Conservation (phyloP, 2,797 vertebrate species). For the Poeciliopsis gracilis region DNA sequence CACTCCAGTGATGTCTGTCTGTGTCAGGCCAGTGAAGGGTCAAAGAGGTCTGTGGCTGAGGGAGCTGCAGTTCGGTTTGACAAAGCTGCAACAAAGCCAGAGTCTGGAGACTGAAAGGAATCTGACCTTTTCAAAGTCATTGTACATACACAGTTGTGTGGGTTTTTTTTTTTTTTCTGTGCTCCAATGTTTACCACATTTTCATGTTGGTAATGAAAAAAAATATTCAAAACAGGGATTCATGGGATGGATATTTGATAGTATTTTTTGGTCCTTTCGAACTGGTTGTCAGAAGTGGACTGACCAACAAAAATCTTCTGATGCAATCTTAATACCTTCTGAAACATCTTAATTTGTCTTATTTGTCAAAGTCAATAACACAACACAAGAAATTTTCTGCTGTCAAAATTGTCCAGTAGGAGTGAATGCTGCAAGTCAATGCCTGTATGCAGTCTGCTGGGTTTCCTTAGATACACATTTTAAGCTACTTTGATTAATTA, state of each 20-base stretch:
- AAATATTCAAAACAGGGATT: not conserved
- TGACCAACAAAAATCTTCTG: not conserved
- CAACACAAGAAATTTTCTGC: too few relatives aligned
- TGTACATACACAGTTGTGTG: constrained; percentile 1
- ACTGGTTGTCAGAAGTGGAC: not conserved
- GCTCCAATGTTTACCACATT: constrained; percentile 24
- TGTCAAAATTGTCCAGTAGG: too few relatives aligned
- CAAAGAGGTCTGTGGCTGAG: constrained; percentile 37
- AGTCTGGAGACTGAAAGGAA: constrained; percentile 9
- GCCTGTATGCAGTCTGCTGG: too few relatives aligned
- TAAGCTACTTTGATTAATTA: too few relatives aligned
- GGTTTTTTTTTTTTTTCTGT: not conserved
- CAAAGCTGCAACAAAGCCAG: constrained; percentile 24
- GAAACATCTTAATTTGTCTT: not conserved
- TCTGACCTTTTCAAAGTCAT: constrained; percentile 24
- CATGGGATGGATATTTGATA: not conserved
- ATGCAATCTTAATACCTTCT: too few relatives aligned
- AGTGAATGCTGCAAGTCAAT: too few relatives aligned
- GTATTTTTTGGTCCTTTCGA: not conserved
- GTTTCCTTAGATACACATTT: too few relatives aligned
- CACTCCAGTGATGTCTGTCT: constrained; percentile 51
- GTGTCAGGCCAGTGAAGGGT: constrained; percentile 40
- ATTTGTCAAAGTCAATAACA: too few relatives aligned
- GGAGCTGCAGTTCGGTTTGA: constrained; percentile 26
- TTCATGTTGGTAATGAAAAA: not conserved